Evolutionary conservation across 2,888 invertebrate species (phyloP), one percentile per base, ranked within the genome.

Genomic region (Drosophila vallismaia): DNA sequence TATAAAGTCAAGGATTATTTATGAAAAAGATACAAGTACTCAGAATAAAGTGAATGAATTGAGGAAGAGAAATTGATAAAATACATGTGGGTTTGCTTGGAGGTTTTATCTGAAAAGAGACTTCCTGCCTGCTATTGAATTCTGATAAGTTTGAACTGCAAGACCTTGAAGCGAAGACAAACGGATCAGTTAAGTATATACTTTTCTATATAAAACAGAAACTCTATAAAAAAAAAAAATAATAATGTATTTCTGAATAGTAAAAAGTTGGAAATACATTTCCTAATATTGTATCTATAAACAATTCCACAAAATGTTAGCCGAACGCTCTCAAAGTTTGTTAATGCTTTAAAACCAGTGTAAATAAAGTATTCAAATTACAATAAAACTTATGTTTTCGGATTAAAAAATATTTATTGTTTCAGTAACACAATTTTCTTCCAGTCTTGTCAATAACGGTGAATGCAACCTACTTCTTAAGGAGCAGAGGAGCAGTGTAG

Each of bases 401-500:
- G 63, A 49, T 44, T 2, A 54, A 36, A 6, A 19, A 31, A 42
- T 0, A 33, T 50, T 49, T 38, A 60, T 55, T 56, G 5, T 42
- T 50, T 28, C 48, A 4, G 1, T 12, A 9, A n/a, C 40, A 28
- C 7, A 4, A n/a, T 38, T 7, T n/a, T 46, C 28, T n/a, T 46
- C 28, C 29, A 54, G 29, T 19, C 38, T 19, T 9, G n/a, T 45
- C 10, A 5, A 24, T 26, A 9, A 19, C 2, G 19, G 19, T 19
- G 19, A 19, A 19, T 19, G 4, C 42, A 26, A 14, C 42, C 76
- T 85, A 86, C 75, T 87, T 87, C 60, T 71, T 76, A 51, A 87
- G 73, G 57, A 84, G 71, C 56, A 82, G 54, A 6, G 85, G 81
- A 48, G 88, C 76, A 28, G 71, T 76, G 72, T 80, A 79, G 59